Conservation (phyloP, 2,797 vertebrate genomes). For the Xenopus petersii region DNA sequence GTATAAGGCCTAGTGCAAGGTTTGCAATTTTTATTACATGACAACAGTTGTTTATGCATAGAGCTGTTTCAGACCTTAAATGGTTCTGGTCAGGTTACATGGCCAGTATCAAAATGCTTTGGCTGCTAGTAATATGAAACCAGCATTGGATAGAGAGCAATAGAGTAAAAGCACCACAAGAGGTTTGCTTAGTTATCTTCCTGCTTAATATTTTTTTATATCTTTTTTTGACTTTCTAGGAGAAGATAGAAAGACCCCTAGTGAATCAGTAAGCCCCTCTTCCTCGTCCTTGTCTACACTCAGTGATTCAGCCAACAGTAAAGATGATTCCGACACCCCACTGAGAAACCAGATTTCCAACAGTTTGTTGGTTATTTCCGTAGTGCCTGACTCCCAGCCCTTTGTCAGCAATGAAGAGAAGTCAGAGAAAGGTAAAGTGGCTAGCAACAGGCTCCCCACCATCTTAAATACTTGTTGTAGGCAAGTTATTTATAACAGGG, state of each 20-base stretch:
- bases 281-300: slow-evolving; percentile 91
- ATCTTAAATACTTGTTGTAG: neutral
- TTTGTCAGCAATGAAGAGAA: slow-evolving; percentile 86
- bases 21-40: too few relatives aligned
- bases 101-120: too few relatives aligned
- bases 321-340: slow-evolving; percentile 83
- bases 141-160: too few relatives aligned
- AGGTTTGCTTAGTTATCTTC: neutral
- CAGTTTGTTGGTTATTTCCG: slow-evolving; percentile 86
- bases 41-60: too few relatives aligned
- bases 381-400: slow-evolving; percentile 84
- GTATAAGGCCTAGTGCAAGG: too few relatives aligned
- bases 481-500: too few relatives aligned
- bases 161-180: too few relatives aligned
- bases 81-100: too few relatives aligned
- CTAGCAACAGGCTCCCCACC: neutral
- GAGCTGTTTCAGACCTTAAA: too few relatives aligned
- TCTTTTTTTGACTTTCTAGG: slow-evolving; percentile 54
- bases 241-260: slow-evolving; percentile 75
- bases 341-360: slow-evolving; percentile 83
- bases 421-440: slow-evolving; percentile 84
- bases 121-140: too few relatives aligned
- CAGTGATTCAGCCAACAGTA: slow-evolving; percentile 95
- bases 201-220: slow-evolving; percentile 19
- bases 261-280: slow-evolving; percentile 94